Percentiles rank a stretch among this genome's conserved stretches.
Evolutionary conservation across 2,113 vertebrate species (phyloP).

Genomic region (Labeo catla): DNA sequence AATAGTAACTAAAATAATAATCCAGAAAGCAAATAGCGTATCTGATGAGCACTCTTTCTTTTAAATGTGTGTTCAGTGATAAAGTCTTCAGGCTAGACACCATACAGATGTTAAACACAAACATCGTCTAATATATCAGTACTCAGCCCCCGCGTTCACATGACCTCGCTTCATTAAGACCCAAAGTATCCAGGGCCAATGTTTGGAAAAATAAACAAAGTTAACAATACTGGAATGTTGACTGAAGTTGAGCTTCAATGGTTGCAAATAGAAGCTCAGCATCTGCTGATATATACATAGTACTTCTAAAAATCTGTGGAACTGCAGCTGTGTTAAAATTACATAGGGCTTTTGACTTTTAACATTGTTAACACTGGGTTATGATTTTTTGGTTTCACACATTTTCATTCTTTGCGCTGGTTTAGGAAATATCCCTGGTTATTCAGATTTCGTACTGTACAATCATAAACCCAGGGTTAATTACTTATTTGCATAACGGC

Average conservation of each 20-base stretch:
- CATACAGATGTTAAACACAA: not conserved
- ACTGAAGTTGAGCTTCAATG: not conserved
- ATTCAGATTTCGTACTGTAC: not conserved
- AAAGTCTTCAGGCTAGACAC: not conserved
- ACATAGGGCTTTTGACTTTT: not conserved
- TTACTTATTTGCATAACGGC: not conserved
- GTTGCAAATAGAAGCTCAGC: not conserved
- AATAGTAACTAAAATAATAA: not conserved
- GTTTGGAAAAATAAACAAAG: slow-evolving; percentile 53
- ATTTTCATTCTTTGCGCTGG: not conserved
- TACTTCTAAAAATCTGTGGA: not conserved
- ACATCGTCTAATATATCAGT: not conserved
- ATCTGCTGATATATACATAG: slow-evolving; percentile 2
- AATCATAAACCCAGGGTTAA: not conserved
- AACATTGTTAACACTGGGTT: not conserved
- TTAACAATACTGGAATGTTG: slow-evolving; percentile 27
- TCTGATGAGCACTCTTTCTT: not conserved
- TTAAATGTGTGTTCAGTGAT: not conserved
- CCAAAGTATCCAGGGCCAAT: slow-evolving; percentile 4
- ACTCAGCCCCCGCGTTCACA: not conserved
- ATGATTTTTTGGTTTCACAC: not conserved
- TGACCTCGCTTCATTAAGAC: not conserved
- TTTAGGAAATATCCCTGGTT: not conserved
- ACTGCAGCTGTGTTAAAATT: not conserved
- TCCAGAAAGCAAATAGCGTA: not conserved